Base-by-base conservation (phyloP, 2,113 vertebrate genomes). In the Mobula birostris region DNA sequence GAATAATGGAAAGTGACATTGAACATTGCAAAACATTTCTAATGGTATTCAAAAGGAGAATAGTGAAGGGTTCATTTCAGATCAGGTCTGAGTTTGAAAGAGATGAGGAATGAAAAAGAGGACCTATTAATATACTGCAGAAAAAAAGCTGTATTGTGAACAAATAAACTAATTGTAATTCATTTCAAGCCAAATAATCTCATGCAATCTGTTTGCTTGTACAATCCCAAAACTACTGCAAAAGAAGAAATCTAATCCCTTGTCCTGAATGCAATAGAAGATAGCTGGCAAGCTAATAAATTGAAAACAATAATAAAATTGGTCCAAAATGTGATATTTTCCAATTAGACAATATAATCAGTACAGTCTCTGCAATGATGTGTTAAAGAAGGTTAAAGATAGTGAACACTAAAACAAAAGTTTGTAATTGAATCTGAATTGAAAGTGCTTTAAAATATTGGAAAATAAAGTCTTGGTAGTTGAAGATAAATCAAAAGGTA, bases 41-140 rank as follows among this genome's bases (percentile, higher is more conserved):
- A 90, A 90, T 90, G 15, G 66, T 66, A 90, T n/a, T 63, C 61
- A 90, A n/a, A 90, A n/a, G 11, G 9, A 66, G 61, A 90, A 79
- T 32, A 15, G 29, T 90, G 85, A 66, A 90, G 12, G 83, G 11
- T 27, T 32, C 15, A 36, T 90, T 68, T 61, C 14, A 66, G 24
- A 66, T 32, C 61, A 14, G n/a, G 66, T 90, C 61, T 32, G 85
- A 90, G 61, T 66, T 90, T 66, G 61, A 90, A 66, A 66, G 83
- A 63, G 5, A 15, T 90, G 24, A 56, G 61, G 83, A 61, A 61
- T 56, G 56, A 87, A 11, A 61, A 77, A 21, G 27, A 87, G 56
- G 24, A 61, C 29, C 48, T 11, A 61, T 21, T 24, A 61, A 87
- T 29, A 58, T 29, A 87, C 27, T 87, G 58, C 56, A 29, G 83